Conservation (phyloP, 2,888 invertebrate genomes). For the Abrostola triplasia region DNA sequence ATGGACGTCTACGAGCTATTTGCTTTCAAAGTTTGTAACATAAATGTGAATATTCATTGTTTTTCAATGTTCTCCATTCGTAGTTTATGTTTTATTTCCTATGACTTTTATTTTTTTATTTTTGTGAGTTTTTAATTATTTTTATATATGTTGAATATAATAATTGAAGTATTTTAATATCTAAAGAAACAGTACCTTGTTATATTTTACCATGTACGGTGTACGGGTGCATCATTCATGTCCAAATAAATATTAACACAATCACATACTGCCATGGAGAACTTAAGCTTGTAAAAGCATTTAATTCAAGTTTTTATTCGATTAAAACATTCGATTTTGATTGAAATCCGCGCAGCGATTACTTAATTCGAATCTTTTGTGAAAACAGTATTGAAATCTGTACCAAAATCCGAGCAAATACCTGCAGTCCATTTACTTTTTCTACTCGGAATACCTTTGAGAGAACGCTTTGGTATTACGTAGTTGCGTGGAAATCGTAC, state of each 20-base stretch:
- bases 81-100: too few relatives aligned
- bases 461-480: slow-evolving; percentile 17
- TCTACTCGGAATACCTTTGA: slow-evolving; percentile 17
- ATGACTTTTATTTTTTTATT: too few relatives aligned
- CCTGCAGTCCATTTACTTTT: slow-evolving; percentile 28
- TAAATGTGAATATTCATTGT: too few relatives aligned
- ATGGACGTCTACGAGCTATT: not conserved
- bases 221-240: not conserved
- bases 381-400: slow-evolving; percentile 30
- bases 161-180: too few relatives aligned
- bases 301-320: slow-evolving; percentile 4
- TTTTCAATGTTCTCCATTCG: too few relatives aligned
- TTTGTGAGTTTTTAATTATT: too few relatives aligned
- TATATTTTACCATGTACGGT: too few relatives aligned
- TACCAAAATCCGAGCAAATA: slow-evolving; percentile 28
- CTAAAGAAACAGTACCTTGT: too few relatives aligned
- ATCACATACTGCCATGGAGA: too few relatives aligned
- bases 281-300: not conserved
- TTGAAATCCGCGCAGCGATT: slow-evolving; percentile 20
- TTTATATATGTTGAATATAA: too few relatives aligned
- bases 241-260: not conserved
- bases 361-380: slow-evolving; percentile 35
- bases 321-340: slow-evolving; percentile 16
- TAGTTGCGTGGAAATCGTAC: slow-evolving; percentile 15
- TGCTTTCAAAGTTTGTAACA: too few relatives aligned